Conservation (phyloP, 1,140 invertebrate genomes). For the Zaprionus taronus region DNA sequence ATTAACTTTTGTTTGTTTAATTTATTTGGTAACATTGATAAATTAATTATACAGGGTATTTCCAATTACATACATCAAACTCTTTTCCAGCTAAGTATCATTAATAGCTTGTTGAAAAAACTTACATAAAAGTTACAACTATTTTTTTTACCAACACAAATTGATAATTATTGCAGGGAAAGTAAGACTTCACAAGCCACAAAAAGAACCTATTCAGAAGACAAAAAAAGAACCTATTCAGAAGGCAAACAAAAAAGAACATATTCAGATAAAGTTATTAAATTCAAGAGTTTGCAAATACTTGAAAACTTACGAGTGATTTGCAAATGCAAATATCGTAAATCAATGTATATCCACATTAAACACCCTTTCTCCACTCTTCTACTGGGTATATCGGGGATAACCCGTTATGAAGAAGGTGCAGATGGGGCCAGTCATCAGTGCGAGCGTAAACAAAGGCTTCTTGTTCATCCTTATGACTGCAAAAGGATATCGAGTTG, state of each 20-base stretch:
- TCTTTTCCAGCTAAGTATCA: background rate
- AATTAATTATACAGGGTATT: background rate
- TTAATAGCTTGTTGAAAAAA: no score
- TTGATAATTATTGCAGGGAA: background rate
- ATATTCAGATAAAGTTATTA: background rate
- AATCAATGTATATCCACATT: background rate
- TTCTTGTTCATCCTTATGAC: background rate
- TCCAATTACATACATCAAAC: background rate
- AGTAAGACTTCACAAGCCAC: background rate
- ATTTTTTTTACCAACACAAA: background rate
- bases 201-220: no score
- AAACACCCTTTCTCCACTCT: background rate
- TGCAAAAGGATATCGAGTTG: slow-evolving; percentile 11
- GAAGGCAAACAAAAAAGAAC: background rate
- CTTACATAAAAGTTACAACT: background rate
- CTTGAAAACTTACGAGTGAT: background rate
- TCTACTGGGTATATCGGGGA: background rate
- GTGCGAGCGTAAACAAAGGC: background rate
- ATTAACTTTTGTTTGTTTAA: no score
- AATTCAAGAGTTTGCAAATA: background rate
- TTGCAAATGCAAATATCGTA: background rate
- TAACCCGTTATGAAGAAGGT: background rate
- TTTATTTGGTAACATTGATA: background rate
- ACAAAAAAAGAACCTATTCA: no score
- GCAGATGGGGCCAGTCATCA: background rate